Conservation (phyloP, 2,888 invertebrate genomes). For the Pseudanteris insignis region DNA sequence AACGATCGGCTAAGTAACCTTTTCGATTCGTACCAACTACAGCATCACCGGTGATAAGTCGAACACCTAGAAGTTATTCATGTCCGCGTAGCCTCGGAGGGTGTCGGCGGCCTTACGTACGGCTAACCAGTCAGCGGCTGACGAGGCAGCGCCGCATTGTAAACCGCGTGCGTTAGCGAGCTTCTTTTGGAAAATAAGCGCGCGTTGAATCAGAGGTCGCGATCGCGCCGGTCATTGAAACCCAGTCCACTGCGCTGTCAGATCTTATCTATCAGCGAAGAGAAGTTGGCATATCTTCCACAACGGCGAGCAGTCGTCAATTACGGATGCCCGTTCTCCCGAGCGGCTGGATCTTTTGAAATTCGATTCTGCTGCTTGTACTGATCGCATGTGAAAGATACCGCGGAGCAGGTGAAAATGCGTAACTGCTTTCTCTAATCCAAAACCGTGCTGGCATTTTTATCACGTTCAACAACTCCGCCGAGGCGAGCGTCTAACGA, state of each 20-base stretch:
- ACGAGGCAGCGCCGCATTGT: neutral
- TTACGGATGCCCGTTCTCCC: constrained; percentile 41
- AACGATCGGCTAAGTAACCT: too few relatives aligned
- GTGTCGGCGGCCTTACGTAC: too few relatives aligned
- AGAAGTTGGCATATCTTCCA: constrained; percentile 46
- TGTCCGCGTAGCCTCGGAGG: too few relatives aligned
- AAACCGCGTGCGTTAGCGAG: constrained; percentile 1
- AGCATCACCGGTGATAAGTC: too few relatives aligned
- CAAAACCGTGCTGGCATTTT: constrained; percentile 8
- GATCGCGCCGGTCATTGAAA: constrained; percentile 42
- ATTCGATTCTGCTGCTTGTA: constrained; percentile 41
- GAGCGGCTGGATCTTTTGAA: constrained; percentile 43
- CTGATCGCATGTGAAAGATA: constrained; percentile 33
- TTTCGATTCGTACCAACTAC: too few relatives aligned
- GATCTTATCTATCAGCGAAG: constrained; percentile 37
- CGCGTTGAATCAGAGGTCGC: constrained; percentile 40
- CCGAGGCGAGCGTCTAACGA: too few relatives aligned
- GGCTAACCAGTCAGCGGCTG: too few relatives aligned
- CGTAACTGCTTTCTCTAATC: constrained; percentile 34
- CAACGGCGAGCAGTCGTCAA: constrained; percentile 41
- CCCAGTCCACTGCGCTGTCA: constrained; percentile 37
- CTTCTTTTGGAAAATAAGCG: constrained; percentile 37
- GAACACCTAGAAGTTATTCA: too few relatives aligned
- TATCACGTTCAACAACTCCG: too few relatives aligned
- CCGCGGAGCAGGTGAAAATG: constrained; percentile 38